phyloP scores from a whole-genome alignment of 1,140 invertebrate species.

The Oreohelix idahoensis region DNA sequence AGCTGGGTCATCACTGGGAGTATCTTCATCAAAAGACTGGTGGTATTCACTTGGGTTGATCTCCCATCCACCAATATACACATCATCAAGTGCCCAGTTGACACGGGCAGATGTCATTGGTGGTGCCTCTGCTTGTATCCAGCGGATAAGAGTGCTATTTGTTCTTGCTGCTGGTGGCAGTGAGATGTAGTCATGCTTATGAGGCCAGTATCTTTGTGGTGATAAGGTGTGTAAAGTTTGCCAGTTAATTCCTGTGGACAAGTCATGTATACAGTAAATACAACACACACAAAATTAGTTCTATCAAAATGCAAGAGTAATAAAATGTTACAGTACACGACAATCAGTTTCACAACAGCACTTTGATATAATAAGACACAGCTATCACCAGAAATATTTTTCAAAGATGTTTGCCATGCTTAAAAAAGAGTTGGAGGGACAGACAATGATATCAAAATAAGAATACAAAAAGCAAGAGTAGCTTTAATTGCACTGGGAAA shows the following conservation, averaged over 20 bases:
- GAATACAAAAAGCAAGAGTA: no score
- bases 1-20: slow-evolving; percentile 47
- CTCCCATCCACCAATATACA: slow-evolving; percentile 73
- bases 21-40: slow-evolving; percentile 67
- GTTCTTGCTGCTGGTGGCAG: slow-evolving; percentile 69
- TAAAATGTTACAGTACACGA: no score
- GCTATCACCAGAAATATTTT: no score
- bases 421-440: no score
- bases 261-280: no score
- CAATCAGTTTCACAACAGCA: no score
- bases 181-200: slow-evolving; percentile 69
- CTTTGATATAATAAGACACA: background rate
- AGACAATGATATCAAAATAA: no score
- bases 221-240: slow-evolving; percentile 71
- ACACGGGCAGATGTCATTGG: slow-evolving; percentile 58
- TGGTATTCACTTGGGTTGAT: slow-evolving; percentile 71
- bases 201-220: slow-evolving; percentile 62
- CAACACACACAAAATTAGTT: no score
- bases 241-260: slow-evolving; percentile 71
- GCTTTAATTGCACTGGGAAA: no score
- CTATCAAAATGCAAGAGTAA: no score
- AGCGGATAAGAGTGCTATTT: slow-evolving; percentile 68
- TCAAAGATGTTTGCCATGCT: no score
- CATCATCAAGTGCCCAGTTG: slow-evolving; percentile 73
- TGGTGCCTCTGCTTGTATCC: slow-evolving; percentile 66